Percentiles rank a stretch among this genome's conserved stretches.
phyloP scores from a whole-genome alignment of 2,113 vertebrate species.

The Otis tarda region DNA sequence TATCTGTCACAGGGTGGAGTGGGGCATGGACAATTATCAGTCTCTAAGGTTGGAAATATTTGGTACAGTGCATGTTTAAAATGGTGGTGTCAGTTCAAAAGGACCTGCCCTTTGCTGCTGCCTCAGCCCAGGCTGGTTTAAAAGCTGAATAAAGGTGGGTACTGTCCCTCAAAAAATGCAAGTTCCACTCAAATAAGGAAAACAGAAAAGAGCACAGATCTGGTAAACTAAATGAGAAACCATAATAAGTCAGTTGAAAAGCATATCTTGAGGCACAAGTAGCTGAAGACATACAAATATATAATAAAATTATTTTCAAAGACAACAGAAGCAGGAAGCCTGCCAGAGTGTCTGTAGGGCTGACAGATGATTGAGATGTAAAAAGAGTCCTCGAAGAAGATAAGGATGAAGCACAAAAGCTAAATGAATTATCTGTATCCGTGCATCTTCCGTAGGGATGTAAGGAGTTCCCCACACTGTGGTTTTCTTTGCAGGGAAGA shows the following conservation, averaged over 20 bases:
- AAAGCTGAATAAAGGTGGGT: not conserved
- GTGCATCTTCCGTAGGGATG: not conserved
- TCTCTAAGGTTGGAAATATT: not conserved
- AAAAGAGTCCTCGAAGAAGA: conserved; percentile 51
- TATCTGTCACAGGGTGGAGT: not conserved
- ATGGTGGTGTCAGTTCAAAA: not conserved
- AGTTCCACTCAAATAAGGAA: not conserved
- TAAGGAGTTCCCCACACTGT: not conserved
- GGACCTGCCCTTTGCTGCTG: not conserved
- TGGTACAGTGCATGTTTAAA: not conserved
- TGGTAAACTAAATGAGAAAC: conserved; percentile 10
- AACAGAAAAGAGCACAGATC: not conserved
- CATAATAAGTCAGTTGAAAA: not conserved
- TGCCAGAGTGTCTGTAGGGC: conserved; percentile 32
- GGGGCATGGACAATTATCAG: accelerated
- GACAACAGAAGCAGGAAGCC: conserved; percentile 48
- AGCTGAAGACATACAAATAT: conserved; percentile 35
- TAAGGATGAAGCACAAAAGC: conserved; percentile 22
- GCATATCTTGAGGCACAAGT: conserved; percentile 4
- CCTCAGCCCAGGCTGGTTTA: not conserved
- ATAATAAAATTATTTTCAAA: conserved; percentile 51
- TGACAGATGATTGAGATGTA: conserved; percentile 40
- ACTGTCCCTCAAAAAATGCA: not conserved
- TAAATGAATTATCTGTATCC: not conserved
- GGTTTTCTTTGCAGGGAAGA: not conserved